These are phyloP conservation scores for Trichomalopsis sarcophagae DNA, from an alignment of 1,140 invertebrate genomes.

Conservation along the genomic window DNA sequence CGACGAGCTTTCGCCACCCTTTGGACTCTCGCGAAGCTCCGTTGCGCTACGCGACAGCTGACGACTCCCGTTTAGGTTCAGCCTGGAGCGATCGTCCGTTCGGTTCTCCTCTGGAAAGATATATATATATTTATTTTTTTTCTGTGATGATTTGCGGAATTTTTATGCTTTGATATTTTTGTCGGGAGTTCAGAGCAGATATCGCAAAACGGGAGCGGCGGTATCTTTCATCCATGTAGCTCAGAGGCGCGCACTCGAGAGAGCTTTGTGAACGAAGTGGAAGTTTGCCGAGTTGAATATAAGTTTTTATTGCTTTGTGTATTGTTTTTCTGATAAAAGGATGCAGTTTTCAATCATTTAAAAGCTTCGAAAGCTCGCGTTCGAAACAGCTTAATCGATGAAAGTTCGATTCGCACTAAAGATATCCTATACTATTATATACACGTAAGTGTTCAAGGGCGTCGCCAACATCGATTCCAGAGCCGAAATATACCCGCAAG, in stretches of 20 bases:
- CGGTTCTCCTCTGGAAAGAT: background rate
- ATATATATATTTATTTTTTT: too few relatives aligned
- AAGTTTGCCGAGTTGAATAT: background rate
- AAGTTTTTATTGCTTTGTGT: background rate
- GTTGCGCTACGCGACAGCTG: slow-evolving; percentile 72
- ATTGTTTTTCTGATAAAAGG: background rate
- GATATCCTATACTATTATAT: background rate
- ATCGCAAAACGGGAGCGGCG: too few relatives aligned
- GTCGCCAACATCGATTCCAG: background rate
- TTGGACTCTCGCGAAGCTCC: slow-evolving; percentile 66
- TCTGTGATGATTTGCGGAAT: too few relatives aligned
- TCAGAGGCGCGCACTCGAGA: too few relatives aligned
- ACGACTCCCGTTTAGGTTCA: slow-evolving; percentile 68
- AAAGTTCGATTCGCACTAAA: background rate
- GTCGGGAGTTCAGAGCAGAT: too few relatives aligned
- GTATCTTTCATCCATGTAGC: too few relatives aligned
- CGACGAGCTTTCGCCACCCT: slow-evolving; percentile 52
- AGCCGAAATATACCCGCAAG: background rate
- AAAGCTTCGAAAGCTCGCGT: too few relatives aligned
- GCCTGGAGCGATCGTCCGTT: slow-evolving; percentile 48
- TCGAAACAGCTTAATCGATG: background rate
- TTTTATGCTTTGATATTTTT: too few relatives aligned
- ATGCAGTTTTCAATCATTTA: background rate
- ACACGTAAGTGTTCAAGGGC: background rate
- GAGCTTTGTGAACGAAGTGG: too few relatives aligned